phyloP scores from a whole-genome alignment of 2,888 invertebrate genomes.

The Megalurothrips usitatus region DNA sequence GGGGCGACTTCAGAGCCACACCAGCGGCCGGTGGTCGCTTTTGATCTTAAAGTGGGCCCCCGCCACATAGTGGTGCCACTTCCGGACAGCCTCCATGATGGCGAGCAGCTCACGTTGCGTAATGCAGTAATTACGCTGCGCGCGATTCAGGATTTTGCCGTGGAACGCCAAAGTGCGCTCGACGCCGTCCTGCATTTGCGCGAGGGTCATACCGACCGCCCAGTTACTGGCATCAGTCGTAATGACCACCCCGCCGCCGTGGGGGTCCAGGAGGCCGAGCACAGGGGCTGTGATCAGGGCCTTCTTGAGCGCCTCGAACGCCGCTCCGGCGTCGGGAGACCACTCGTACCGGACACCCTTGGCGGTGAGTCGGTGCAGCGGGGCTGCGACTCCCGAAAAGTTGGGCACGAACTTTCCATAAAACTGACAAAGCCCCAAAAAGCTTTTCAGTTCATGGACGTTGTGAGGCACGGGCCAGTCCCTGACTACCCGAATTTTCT shows the following conservation, averaged over 20 bases:
- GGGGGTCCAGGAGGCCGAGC: not conserved
- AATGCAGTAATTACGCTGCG: not conserved
- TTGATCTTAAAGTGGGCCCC: not conserved
- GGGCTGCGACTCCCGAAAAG: not conserved
- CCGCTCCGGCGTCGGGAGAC: not conserved
- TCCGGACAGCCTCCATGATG: not conserved
- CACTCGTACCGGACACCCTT: not conserved
- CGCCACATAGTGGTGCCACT: not conserved
- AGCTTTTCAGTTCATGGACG: not conserved
- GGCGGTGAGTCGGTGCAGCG: not conserved
- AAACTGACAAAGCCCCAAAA: not conserved
- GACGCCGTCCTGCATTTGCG: not conserved
- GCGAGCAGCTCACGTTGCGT: constrained; percentile 5
- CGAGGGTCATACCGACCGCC: not conserved
- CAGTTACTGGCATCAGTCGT: not conserved
- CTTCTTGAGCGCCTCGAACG: not conserved
- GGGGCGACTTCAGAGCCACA: not conserved
- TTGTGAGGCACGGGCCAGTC: not conserved
- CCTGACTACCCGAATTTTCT: not conserved
- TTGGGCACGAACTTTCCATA: not conserved
- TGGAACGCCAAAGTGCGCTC: not conserved
- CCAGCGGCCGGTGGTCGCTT: not conserved
- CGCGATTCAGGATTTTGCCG: not conserved
- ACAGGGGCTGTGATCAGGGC: not conserved
- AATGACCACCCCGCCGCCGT: not conserved